Percentiles rank a stretch among this genome's conserved stretches.
Evolutionary conservation across 2,113 vertebrate genomes (phyloP).

Genomic region (Tetraodon nigroviridis): DNA sequence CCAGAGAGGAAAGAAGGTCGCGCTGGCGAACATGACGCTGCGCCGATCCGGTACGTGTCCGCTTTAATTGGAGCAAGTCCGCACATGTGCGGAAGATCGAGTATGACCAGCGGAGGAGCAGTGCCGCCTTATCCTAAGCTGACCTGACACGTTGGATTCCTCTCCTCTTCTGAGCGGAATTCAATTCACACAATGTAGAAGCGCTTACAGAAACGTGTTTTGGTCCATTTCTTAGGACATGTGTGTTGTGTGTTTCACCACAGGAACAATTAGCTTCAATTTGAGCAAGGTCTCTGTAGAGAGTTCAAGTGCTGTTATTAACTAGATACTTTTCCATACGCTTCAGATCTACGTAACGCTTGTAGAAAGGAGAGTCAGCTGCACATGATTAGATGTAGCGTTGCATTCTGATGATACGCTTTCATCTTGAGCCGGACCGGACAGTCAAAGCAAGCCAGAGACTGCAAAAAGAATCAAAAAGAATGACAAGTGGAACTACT

Average conservation of each 20-base stretch:
- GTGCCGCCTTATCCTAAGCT: constrained; percentile 6
- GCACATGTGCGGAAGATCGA: constrained; percentile 25
- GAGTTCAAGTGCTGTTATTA: constrained; percentile 43
- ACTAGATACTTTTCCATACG: constrained; percentile 31
- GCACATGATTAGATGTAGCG: constrained; percentile 23
- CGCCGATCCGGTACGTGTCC: constrained; percentile 15
- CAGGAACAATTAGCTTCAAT: constrained; percentile 53
- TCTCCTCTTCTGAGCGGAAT: too few relatives aligned
- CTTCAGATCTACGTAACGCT: constrained; percentile 23
- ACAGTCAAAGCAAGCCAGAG: constrained; percentile 12
- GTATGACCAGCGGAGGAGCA: constrained; percentile 23
- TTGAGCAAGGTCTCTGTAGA: constrained; percentile 29
- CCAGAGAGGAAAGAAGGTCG: constrained; percentile 20
- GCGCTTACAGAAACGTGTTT: too few relatives aligned
- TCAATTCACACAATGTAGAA: too few relatives aligned
- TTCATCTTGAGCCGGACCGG: constrained; percentile 1
- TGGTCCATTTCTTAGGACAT: constrained; percentile 2
- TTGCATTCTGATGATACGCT: constrained; percentile 25
- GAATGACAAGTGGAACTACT: constrained; percentile 8
- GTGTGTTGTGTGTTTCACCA: constrained; percentile 19
- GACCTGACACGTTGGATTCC: constrained; percentile 21
- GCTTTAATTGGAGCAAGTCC: constrained; percentile 52
- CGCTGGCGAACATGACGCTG: constrained; percentile 14
- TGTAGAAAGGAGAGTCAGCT: constrained; percentile 26
- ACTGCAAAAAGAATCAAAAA: constrained; percentile 33